Evolutionary conservation across 2,113 vertebrate genomes (phyloP).

Genomic region (Halichoeres trimaculatus): DNA sequence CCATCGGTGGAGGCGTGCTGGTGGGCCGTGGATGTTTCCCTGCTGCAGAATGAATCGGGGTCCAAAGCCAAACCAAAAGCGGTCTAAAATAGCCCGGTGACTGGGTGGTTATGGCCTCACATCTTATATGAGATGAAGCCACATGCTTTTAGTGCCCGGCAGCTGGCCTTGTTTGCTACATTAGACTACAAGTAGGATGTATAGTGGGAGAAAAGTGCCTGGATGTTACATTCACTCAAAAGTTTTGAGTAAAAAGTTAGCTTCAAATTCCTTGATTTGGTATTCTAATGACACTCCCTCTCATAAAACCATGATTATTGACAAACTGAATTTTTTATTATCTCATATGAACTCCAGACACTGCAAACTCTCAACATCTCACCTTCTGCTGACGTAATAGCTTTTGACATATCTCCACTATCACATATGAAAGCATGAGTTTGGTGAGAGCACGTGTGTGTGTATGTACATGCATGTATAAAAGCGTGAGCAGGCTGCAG

Average conservation of each 20-base stretch:
- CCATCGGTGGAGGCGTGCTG: constrained; percentile 31
- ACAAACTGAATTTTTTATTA: neutral
- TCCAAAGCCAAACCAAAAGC: constrained; percentile 53
- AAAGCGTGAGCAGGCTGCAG: constrained; percentile 71
- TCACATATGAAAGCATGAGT: constrained; percentile 59
- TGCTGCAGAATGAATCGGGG: constrained; percentile 53
- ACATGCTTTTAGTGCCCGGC: constrained; percentile 38
- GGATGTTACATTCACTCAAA: constrained; percentile 3
- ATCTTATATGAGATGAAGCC: constrained; percentile 31
- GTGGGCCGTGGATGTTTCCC: constrained; percentile 48
- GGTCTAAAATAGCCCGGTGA: constrained; percentile 50
- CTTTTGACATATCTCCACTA: constrained; percentile 62
- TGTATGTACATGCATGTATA: constrained; percentile 47
- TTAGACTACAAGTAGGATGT: constrained; percentile 13
- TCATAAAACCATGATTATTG: neutral
- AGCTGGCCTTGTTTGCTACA: constrained; percentile 31
- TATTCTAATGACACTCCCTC: neutral
- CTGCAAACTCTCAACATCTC: constrained; percentile 29
- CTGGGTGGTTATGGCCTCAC: constrained; percentile 40
- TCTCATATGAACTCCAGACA: constrained; percentile 17
- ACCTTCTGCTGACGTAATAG: constrained; percentile 54
- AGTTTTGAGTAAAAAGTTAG: constrained; percentile 23
- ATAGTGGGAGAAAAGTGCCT: constrained; percentile 10
- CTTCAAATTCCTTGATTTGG: constrained; percentile 7
- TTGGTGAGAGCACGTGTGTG: constrained; percentile 38